Percentiles rank a stretch among this genome's conserved stretches.
phyloP scores from a whole-genome alignment of 1,140 invertebrate genomes.

The Cyphomyrmex costatus region DNA sequence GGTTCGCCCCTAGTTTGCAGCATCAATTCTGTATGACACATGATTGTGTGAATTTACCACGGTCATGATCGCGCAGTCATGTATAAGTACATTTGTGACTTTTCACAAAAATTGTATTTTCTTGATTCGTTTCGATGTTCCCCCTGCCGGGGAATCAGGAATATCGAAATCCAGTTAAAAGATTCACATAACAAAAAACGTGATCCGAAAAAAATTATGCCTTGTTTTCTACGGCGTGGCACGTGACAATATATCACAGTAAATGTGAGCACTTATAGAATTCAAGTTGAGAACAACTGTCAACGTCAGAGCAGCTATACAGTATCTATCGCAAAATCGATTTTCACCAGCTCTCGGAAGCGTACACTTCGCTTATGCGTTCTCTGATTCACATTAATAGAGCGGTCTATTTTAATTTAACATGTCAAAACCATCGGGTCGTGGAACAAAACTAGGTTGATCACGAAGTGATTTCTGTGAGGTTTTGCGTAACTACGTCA shows the following conservation, averaged over 20 bases:
- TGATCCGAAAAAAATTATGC: slow-evolving; percentile 26
- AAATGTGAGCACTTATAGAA: no score
- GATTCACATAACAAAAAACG: slow-evolving; percentile 23
- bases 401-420: slow-evolving; percentile 54
- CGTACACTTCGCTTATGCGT: neutral
- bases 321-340: neutral
- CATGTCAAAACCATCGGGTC: slow-evolving; percentile 12
- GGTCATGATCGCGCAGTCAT: neutral
- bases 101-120: slow-evolving; percentile 24
- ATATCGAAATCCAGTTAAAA: neutral
- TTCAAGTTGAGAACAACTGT: neutral
- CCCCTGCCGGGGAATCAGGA: neutral
- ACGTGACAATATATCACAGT: neutral
- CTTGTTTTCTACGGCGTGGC: neutral
- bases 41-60: slow-evolving; percentile 32
- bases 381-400: slow-evolving; percentile 36
- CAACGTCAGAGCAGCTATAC: neutral
- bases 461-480: neutral
- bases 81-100: no score
- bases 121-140: slow-evolving; percentile 6
- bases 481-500: slow-evolving; percentile 23
- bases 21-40: neutral
- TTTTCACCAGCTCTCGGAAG: neutral
- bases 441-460: neutral
- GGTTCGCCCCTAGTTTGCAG: neutral